Evolutionary conservation across 2,888 invertebrate species (phyloP), one percentile per base, ranked within the genome.

Genomic region (Dorcus parallelipipedus): DNA sequence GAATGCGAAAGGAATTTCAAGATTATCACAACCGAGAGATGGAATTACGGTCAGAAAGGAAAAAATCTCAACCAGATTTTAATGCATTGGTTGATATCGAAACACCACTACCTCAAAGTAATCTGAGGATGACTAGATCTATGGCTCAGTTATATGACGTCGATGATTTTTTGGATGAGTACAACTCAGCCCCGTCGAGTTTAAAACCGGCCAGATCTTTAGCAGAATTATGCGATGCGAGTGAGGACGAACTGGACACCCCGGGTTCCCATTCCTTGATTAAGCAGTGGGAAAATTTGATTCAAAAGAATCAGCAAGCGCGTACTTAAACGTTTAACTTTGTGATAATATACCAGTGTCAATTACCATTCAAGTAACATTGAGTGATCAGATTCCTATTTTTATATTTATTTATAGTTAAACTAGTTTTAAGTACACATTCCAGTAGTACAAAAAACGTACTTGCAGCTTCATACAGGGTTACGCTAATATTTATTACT

Each of bases 1-100:
- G 92, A 77, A 95, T 95, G 68, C 90, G 92, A 71, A 87, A 87
- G 63, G 95, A 95, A 76, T 79, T 95, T 52, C 83, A 87, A 72
- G 94, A 95, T 69, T 89, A 94, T 84, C 89, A 91, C 71, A 85
- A 86, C 54, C 60, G 78, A n/a, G 78, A 78, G 64, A 64, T 65
- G 17, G 75, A 78, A 64, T 60, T 78, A 49, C 90, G 90, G 83
- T 81, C 83, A 64, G 82, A 86, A 80, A 81, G 89, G 62, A 83
- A 84, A 74, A 82, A 83, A 67, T 78, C 76, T n/a, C 89, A 89
- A 61, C 82, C 85, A 1, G 83, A 85, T 75, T 75, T 85, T 52
- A 79, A 87, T 69, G 85, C 84, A 55, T 77, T 86, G 52, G 81
- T 85, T 61, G 84, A 86, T 62, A 81, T 82, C 62, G 84, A 49